Conservation (phyloP, 37 sponge, comb jelly and placozoan genomes). For the Cliona cf. orientalis region DNA sequence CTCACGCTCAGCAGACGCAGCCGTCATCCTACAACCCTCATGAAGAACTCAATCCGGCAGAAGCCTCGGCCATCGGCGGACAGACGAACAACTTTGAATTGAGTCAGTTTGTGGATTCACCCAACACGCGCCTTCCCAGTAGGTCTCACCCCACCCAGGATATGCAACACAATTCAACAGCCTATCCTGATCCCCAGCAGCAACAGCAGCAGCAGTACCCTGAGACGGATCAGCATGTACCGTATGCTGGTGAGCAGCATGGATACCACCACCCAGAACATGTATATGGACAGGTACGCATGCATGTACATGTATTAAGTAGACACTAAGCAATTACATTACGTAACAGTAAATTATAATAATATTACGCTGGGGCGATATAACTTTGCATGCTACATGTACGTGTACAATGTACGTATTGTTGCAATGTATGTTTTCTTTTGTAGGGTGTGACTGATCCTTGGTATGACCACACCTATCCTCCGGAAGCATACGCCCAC, state of each 20-base stretch:
- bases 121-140: background rate
- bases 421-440: too few relatives aligned
- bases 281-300: too few relatives aligned
- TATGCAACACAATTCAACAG: slow-evolving; percentile 1
- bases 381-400: too few relatives aligned
- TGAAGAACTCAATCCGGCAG: slow-evolving; percentile 6
- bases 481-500: background rate
- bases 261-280: background rate
- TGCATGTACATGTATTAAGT: too few relatives aligned
- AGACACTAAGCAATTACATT: too few relatives aligned
- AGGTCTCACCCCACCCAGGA: background rate
- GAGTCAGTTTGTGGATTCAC: slow-evolving; percentile 21
- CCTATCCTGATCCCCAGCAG: background rate
- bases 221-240: background rate
- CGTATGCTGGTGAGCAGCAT: background rate
- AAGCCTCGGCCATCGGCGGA: slow-evolving; percentile 33
- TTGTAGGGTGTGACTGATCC: too few relatives aligned
- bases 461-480: background rate
- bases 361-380: too few relatives aligned
- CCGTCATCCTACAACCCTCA: background rate
- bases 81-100: slow-evolving; percentile 7
- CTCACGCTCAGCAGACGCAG: background rate
- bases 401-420: too few relatives aligned
- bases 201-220: background rate
- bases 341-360: too few relatives aligned